Percentiles rank a stretch among this genome's conserved stretches.
phyloP scores from a whole-genome alignment of 2,888 invertebrate genomes.

The Ecdyonurus torrentis region DNA sequence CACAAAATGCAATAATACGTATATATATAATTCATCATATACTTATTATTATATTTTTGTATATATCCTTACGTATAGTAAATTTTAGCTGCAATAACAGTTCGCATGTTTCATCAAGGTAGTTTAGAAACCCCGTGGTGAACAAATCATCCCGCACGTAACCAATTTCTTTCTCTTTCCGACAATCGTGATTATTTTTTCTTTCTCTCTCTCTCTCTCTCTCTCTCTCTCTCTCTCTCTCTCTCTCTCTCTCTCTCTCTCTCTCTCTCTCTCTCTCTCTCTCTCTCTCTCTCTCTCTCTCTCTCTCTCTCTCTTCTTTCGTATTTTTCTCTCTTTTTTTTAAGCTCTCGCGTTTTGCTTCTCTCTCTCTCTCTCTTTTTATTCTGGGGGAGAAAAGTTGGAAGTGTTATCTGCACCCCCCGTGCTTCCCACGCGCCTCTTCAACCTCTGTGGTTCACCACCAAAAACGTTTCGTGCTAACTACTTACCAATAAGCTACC shows the following conservation, averaged over 20 bases:
- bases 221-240: neutral
- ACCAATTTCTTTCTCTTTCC: neutral
- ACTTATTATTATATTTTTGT: too few species aligned
- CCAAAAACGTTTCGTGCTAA: neutral
- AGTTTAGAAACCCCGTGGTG: neutral
- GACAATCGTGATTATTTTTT: neutral
- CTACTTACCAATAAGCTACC: neutral
- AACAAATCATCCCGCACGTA: neutral
- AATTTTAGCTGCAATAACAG: too few species aligned
- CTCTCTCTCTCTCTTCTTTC: neutral
- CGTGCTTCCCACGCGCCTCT: neutral
- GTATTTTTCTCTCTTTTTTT: neutral
- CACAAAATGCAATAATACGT: too few species aligned
- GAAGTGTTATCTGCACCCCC: conserved; percentile 3
- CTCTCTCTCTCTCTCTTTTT: neutral
- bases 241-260: neutral
- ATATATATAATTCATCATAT: too few species aligned
- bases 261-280: neutral
- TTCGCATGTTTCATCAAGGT: neutral
- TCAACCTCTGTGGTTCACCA: neutral
- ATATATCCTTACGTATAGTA: too few species aligned
- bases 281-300: neutral
- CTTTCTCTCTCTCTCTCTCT: neutral
- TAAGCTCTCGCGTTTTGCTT: neutral
- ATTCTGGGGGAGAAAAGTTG: neutral